A percentile compares a stretch with the other conserved stretches of the same genome.
Evolutionary conservation across 1,140 invertebrate genomes (phyloP).

Genomic region (Hyposmocoma kahamanoa): DNA sequence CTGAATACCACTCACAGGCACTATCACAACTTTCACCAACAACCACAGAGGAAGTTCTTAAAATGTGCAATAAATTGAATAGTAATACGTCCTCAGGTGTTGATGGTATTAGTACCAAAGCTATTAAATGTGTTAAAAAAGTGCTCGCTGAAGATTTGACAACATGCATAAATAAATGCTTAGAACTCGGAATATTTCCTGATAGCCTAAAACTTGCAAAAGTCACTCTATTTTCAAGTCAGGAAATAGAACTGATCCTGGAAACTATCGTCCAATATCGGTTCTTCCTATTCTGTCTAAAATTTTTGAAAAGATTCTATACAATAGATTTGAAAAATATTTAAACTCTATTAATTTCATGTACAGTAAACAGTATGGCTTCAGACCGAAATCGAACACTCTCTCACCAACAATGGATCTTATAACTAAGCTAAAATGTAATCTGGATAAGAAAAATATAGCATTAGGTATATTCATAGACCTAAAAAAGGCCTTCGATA

Average conservation of each 20-base stretch:
- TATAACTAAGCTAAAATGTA: background rate
- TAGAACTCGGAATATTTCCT: slow-evolving; percentile 12
- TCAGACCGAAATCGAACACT: background rate
- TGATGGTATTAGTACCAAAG: slow-evolving; percentile 15
- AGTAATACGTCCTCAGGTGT: slow-evolving; percentile 12
- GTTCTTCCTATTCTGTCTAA: slow-evolving; percentile 1
- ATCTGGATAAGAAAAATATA: background rate
- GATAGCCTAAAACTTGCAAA: background rate
- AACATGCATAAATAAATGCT: slow-evolving; percentile 11
- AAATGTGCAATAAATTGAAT: slow-evolving; percentile 16
- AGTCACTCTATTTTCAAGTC: background rate
- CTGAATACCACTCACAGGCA: no score
- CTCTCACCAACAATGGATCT: background rate
- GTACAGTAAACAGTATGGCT: background rate
- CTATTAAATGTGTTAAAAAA: slow-evolving; percentile 13
- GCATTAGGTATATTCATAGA: slow-evolving; percentile 1
- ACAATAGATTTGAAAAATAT: background rate
- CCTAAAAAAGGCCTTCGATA: slow-evolving; percentile 1
- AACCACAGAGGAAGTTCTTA: slow-evolving; percentile 10
- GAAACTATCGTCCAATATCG: slow-evolving; percentile 2
- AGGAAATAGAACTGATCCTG: background rate
- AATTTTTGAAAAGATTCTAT: background rate
- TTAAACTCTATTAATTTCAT: background rate
- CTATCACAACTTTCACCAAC: slow-evolving; percentile 1
- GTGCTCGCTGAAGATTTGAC: slow-evolving; percentile 6